Percentiles rank a stretch among this genome's conserved stretches.
phyloP scores from a whole-genome alignment of 2,113 vertebrate genomes.

The Silurus meridionalis region DNA sequence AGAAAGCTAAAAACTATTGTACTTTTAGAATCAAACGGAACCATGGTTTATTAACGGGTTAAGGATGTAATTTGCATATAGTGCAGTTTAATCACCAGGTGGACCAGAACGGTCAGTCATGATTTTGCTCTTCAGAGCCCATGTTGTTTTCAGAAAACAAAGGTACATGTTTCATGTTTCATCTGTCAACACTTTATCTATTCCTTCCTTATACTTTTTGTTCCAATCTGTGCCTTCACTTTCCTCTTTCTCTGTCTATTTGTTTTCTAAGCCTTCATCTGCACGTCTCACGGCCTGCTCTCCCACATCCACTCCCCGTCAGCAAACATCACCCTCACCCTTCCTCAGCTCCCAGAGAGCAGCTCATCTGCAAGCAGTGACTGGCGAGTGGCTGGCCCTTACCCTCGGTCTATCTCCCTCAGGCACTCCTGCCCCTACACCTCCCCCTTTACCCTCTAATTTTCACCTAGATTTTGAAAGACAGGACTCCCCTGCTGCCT shows the following conservation, averaged over 20 bases:
- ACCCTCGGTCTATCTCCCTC: constrained; percentile 63
- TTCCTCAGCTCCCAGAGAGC: constrained; percentile 57
- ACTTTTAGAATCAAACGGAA: neutral
- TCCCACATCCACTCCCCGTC: constrained; percentile 47
- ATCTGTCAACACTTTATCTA: constrained; percentile 8
- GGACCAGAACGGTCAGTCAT: neutral
- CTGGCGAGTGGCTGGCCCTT: constrained; percentile 66
- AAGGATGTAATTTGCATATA: neutral
- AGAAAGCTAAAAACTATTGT: neutral
- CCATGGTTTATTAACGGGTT: neutral
- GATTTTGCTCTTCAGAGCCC: neutral
- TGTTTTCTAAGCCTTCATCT: constrained; percentile 62
- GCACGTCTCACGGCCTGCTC: constrained; percentile 53
- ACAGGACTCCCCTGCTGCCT: constrained; percentile 53
- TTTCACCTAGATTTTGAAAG: constrained; percentile 72
- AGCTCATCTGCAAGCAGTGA: constrained; percentile 57
- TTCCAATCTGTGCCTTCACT: constrained; percentile 15
- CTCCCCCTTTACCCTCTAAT: constrained; percentile 66
- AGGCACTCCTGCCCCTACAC: constrained; percentile 58
- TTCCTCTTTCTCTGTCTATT: constrained; percentile 52
- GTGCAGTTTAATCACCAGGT: neutral
- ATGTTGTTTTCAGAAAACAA: neutral
- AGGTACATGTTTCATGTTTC: neutral
- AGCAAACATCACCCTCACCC: constrained; percentile 53
- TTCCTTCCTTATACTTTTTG: neutral